Conservation (phyloP, 1,140 invertebrate species). For the Atta colombica region DNA sequence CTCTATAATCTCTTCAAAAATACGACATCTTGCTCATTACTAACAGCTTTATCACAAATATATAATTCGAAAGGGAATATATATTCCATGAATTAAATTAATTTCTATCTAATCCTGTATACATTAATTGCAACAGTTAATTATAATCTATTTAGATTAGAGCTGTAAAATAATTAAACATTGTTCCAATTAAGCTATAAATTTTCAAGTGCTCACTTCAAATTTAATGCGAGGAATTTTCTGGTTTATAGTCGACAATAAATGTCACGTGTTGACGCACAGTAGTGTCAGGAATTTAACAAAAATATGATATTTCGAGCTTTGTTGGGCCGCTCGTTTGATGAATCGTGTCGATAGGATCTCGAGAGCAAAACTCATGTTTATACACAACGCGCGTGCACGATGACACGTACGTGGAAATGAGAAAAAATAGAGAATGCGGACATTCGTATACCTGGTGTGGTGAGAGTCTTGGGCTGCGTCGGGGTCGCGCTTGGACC, state of each 20-base stretch:
- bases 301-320: not conserved
- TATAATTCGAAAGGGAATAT: not conserved
- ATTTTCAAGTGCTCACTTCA: not conserved
- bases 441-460: conserved; percentile 80
- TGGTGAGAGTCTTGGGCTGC: conserved; percentile 81
- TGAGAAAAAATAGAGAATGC: not conserved
- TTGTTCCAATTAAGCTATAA: not conserved
- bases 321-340: conserved; percentile 46
- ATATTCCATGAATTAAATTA: not conserved
- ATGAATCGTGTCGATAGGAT: conserved; percentile 16
- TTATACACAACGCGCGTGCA: not conserved
- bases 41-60: not conserved
- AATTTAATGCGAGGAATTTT: not conserved
- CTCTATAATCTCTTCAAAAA: not conserved
- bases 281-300: not conserved
- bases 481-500: conserved; percentile 80
- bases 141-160: not conserved
- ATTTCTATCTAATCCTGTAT: not conserved
- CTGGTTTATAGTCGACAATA: not conserved
- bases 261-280: not conserved
- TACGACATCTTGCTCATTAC: not conserved
- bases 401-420: not conserved
- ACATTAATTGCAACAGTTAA: not conserved
- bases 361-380: not conserved
- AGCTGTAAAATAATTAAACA: not conserved